Conservation (phyloP, 1,140 invertebrate genomes). For the Cheumatopsyche charites region DNA sequence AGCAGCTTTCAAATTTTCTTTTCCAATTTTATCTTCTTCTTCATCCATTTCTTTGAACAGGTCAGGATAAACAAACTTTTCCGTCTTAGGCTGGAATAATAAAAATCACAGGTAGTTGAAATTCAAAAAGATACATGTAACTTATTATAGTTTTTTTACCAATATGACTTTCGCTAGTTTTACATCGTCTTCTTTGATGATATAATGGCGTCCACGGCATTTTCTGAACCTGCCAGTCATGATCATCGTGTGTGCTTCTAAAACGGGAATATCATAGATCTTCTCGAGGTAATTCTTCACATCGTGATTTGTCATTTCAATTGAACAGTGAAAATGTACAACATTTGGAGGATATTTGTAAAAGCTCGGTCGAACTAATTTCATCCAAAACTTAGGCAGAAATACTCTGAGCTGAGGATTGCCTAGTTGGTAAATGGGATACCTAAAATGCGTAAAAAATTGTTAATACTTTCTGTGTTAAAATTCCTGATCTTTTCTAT, state of each 20-base stretch:
- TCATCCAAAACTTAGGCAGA: constrained; percentile 95
- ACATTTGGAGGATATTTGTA: constrained; percentile 72
- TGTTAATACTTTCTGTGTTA: too few relatives aligned
- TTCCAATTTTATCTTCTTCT: constrained; percentile 52
- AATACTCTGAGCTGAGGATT: constrained; percentile 89
- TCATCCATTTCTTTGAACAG: constrained; percentile 61
- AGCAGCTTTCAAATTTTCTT: constrained; percentile 57
- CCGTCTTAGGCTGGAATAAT: constrained; percentile 59
- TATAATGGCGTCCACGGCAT: constrained; percentile 62
- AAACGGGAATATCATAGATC: constrained; percentile 85
- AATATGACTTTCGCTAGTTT: constrained; percentile 82
- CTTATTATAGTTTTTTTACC: constrained; percentile 62
- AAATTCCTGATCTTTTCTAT: too few relatives aligned
- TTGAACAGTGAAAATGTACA: constrained; percentile 84
- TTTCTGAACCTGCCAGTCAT: constrained; percentile 65
- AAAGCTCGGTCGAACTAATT: constrained; percentile 71
- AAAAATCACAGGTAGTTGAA: constrained; percentile 39
- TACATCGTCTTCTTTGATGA: constrained; percentile 84
- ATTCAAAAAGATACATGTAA: neutral
- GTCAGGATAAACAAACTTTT: constrained; percentile 65
- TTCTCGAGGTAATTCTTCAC: constrained; percentile 93
- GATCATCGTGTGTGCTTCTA: constrained; percentile 76
- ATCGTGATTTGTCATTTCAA: constrained; percentile 87
- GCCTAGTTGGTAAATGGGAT: constrained; percentile 86
- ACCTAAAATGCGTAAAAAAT: constrained; percentile 61